Evolutionary conservation across 1,140 invertebrate species (phyloP), one percentile per base, ranked within the genome.

Genomic region (Cyphomyrmex costatus): DNA sequence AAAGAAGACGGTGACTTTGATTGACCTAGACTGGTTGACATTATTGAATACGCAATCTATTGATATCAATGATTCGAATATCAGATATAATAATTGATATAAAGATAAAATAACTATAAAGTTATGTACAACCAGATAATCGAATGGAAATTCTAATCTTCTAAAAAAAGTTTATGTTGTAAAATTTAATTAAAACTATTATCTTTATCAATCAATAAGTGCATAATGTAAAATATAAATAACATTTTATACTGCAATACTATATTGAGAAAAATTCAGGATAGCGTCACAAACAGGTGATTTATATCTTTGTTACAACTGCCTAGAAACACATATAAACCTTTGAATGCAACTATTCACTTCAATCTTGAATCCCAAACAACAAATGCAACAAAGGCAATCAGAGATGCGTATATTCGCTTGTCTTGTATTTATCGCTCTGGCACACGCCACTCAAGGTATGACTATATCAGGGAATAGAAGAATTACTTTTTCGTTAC

Each of bases 271-370:
- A 58, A 71, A 16, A 70, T 80, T 56, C 3, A 27, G 12, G 56
- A 42, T 21, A 46, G 0, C 6, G 33, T 42, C 10, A 70, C 1
- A 10, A 51, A 27, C 30, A 70, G 7, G 46, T 80, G 63, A 56
- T 53, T 53, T 14, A 14, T 70, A 70, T 80, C 65, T 70, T 36
- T 6, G 1, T 42, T 42, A 2, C 2, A 65, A 24, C 8, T 36
- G 24, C 19, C n/a, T 27, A 36, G 30, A 24, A 80, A 27, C 16
- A n/a, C 30, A 71, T 80, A 80, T 80, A 77, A 77, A 63, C 21
- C 4, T 46, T 14, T 19, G 16, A 80, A 70, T 56, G 61, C 4
- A 56, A 36, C 6, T 21, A 46, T 42, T 27, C 1, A 2, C 14
- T 68, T 66, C 27, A 78, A 42, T 2, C 1, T n/a, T n/a, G n/a